A percentile compares a stretch with the other conserved stretches of the same genome.
Evolutionary conservation across 2,888 invertebrate species (phyloP).

Genomic region (Abscondita cerata): DNA sequence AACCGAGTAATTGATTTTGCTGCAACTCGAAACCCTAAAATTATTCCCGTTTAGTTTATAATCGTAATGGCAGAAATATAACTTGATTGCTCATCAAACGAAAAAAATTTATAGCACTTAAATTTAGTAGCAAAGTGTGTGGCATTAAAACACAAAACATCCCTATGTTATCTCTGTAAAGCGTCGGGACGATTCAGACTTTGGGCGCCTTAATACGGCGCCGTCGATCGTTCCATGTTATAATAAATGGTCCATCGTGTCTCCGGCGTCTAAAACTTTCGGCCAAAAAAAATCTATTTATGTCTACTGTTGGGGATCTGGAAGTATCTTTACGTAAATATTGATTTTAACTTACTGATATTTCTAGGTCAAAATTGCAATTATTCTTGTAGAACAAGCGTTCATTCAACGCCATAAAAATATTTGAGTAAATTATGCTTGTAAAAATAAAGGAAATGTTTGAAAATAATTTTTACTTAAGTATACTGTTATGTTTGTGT

Average conservation of each 20-base stretch:
- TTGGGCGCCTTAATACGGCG: constrained; percentile 39
- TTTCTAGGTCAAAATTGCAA: neutral
- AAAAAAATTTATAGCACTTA: constrained; percentile 9
- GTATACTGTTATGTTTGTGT: no score
- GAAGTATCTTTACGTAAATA: neutral
- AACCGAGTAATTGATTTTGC: constrained; percentile 35
- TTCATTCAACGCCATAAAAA: no score
- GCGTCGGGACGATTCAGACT: constrained; percentile 34
- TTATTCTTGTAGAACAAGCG: no score
- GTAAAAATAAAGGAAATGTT: no score
- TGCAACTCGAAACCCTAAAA: constrained; percentile 25
- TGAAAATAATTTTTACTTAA: no score
- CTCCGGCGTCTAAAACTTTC: constrained; percentile 41
- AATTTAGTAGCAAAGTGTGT: neutral
- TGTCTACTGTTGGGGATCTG: constrained; percentile 21
- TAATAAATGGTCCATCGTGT: constrained; percentile 40
- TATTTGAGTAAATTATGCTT: no score
- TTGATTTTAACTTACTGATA: no score
- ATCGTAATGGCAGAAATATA: no score
- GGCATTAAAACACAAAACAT: constrained; percentile 14
- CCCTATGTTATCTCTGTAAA: constrained; percentile 29
- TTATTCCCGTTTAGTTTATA: constrained; percentile 20
- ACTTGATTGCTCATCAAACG: neutral
- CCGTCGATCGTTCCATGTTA: constrained; percentile 35
- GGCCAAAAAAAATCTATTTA: constrained; percentile 30